Evolutionary conservation across 1,140 invertebrate species (phyloP).

Genomic region (Tetramorium alpestre): DNA sequence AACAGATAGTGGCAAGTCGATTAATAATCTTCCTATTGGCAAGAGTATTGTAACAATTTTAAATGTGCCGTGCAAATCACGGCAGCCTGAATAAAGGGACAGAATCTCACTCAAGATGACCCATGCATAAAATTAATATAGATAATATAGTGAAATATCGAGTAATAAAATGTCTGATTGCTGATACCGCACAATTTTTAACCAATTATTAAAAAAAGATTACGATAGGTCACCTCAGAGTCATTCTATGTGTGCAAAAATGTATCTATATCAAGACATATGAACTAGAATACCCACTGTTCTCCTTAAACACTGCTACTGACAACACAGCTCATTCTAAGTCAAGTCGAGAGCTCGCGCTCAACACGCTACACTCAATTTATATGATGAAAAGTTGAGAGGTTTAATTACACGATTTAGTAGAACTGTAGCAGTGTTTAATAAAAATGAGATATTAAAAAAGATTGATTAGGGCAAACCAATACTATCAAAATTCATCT

Average conservation of each 20-base stretch:
- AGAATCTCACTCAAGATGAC: constrained; percentile 58
- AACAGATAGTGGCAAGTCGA: constrained; percentile 67
- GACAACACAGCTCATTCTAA: constrained; percentile 12
- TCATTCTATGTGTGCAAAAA: constrained; percentile 68
- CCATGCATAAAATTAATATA: constrained; percentile 48
- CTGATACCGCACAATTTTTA: neutral
- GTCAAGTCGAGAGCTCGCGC: constrained; percentile 48
- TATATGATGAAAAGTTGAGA: neutral
- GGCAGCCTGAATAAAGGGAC: constrained; percentile 64
- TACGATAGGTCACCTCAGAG: constrained; percentile 68
- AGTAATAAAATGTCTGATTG: neutral
- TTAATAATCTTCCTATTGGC: constrained; percentile 67
- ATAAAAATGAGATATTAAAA: constrained; percentile 81
- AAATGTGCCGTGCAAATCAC: constrained; percentile 73
- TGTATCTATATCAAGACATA: constrained; percentile 68
- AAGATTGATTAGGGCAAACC: constrained; percentile 86
- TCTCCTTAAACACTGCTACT: constrained; percentile 75
- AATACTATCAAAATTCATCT: constrained; percentile 85
- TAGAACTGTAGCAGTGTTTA: constrained; percentile 78
- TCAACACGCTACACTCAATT: neutral
- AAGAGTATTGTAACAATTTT: constrained; percentile 57
- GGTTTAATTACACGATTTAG: neutral
- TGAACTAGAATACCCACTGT: constrained; percentile 70
- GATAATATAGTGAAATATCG: neutral
- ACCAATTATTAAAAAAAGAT: constrained; percentile 11